Conservation (phyloP, 1,140 invertebrate genomes). For the Temnothorax curvispinosus region DNA sequence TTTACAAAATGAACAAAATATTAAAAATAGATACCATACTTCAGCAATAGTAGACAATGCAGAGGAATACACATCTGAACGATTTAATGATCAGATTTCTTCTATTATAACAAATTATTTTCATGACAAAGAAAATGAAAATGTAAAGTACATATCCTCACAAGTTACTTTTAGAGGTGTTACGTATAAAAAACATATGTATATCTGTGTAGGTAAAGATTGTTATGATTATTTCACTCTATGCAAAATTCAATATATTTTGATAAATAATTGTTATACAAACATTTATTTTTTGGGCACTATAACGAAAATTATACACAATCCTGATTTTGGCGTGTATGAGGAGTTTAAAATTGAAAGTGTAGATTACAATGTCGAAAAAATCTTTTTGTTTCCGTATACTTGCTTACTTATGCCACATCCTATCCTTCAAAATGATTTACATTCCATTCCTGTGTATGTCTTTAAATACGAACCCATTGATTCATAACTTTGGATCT, state of each 20-base stretch:
- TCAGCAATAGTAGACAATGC: background rate
- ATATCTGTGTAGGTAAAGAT: conserved; percentile 11
- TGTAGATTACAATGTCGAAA: background rate
- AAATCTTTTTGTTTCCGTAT: background rate
- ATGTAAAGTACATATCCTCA: conserved; percentile 1
- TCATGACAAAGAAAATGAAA: background rate
- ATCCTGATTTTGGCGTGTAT: conserved; percentile 10
- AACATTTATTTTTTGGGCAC: conserved; percentile 12
- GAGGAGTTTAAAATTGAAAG: background rate
- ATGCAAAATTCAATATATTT: conserved; percentile 19
- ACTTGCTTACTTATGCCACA: background rate
- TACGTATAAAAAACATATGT: conserved; percentile 13
- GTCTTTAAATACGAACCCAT: background rate
- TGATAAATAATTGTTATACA: background rate
- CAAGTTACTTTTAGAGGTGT: conserved; percentile 8
- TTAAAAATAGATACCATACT: background rate
- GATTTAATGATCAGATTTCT: background rate
- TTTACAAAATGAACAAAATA: conserved; percentile 2
- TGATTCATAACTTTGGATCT: too few species aligned
- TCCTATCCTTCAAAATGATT: background rate
- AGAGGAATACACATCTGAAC: background rate
- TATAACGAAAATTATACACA: background rate
- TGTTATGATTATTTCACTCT: background rate
- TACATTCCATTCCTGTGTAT: background rate
- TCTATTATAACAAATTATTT: conserved; percentile 32